These are phyloP conservation scores for Philereme vetulata DNA, from an alignment of 2,888 invertebrate genomes.

Conservation along the genomic window DNA sequence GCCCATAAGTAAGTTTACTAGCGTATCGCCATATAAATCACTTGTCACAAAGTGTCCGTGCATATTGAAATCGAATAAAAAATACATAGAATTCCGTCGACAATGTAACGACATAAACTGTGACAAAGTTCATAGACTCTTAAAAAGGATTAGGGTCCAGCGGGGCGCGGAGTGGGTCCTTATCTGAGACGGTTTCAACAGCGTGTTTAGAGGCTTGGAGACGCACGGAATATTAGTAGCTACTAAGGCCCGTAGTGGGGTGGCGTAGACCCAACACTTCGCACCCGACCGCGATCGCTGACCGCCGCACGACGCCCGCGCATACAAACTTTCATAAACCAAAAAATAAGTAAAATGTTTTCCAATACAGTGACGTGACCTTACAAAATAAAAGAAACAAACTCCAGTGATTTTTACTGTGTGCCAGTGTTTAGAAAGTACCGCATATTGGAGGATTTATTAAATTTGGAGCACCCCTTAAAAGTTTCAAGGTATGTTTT, in stretches of 20 bases:
- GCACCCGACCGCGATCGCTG: constrained; percentile 63
- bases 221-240: constrained; percentile 14
- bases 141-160: constrained; percentile 69
- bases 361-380: constrained; percentile 74
- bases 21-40: constrained; percentile 33
- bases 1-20: constrained; percentile 15
- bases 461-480: constrained; percentile 56
- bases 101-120: constrained; percentile 58
- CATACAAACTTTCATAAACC: constrained; percentile 54
- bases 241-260: constrained; percentile 61
- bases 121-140: constrained; percentile 70
- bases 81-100: constrained; percentile 53
- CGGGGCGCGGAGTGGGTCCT: constrained; percentile 75
- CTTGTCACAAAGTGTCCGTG: constrained; percentile 35
- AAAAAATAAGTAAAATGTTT: constrained; percentile 67
- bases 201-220: constrained; percentile 37
- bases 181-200: constrained; percentile 72
- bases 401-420: constrained; percentile 42
- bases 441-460: constrained; percentile 60
- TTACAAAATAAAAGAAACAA: constrained; percentile 36
- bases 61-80: constrained; percentile 42
- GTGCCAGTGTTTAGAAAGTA: constrained; percentile 48
- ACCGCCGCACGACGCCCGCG: constrained; percentile 66
- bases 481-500: constrained; percentile 62
- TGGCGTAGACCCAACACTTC: constrained; percentile 56